Evolutionary conservation across 2,113 vertebrate genomes (phyloP), one percentile per base, ranked within the genome.

Genomic region (Dermatemys mawii): DNA sequence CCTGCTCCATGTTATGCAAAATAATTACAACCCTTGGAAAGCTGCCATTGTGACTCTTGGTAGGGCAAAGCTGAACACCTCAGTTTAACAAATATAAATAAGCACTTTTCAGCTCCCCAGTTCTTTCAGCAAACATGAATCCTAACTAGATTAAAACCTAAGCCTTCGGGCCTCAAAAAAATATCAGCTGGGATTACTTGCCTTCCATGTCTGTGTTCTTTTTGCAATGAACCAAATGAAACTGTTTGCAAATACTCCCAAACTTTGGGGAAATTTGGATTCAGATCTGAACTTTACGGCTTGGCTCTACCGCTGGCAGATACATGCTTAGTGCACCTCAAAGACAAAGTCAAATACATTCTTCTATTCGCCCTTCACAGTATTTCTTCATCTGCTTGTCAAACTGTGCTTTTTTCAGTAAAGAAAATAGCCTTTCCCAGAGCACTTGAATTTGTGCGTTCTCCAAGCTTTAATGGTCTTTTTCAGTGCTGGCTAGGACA

Each of bases 381-480:
- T 70, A 35, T 78, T 83, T 96, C 73, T 87, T 24, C 1, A 0
- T 49, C 22, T 24, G 51, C 57, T 90, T 73, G 38, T 50, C 51
- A 75, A 27, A 5, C 57, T 81, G 80, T 48, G 85, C 87, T 90
- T 86, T 50, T 94, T 87, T 7, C 2, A 11, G 19, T 80, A 83
- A 13, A 73, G 79, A 79, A 94, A 75, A 27, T 80, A 86, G 81
- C 83, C 81, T 92, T 97, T 96, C 96, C 95, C 86, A 92, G 96
- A 81, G 89, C 95, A 87, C 86, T 92, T 94, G 70, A 83, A 55
- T 93, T 97, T 97, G 94, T 95, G 95, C 90, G 19, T 1, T 0
- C 86, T 93, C 96, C 95, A 91, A 95, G 88, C 91, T 83, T 84
- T 96, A 94, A 93, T 90, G 86, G 93, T 94, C 97, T 97, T 95